Conservation (phyloP, 2,888 invertebrate genomes). For the Metallyticus violacea region DNA sequence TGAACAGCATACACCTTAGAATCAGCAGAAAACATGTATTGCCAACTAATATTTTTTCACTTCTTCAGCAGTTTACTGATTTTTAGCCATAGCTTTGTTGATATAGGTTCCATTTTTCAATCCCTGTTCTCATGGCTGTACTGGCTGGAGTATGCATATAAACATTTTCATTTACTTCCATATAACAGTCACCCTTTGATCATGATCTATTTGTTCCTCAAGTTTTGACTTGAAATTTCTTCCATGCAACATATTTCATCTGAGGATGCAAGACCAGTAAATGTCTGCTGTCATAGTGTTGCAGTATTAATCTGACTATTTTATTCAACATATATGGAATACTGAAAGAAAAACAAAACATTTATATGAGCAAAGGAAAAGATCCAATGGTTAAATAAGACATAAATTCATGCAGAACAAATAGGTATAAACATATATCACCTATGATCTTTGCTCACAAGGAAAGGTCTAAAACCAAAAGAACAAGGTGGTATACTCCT, state of each 20-base stretch:
- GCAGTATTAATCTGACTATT: not conserved
- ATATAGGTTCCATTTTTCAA: not conserved
- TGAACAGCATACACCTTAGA: no score
- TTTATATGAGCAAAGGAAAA: no score
- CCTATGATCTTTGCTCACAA: no score
- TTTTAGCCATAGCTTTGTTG: not conserved
- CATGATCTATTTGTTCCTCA: conserved; percentile 17
- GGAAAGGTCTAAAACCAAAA: no score
- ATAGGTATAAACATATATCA: no score
- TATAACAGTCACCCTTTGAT: conserved; percentile 18
- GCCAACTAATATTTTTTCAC: no score
- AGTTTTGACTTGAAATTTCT: conserved; percentile 9
- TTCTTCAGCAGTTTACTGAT: not conserved
- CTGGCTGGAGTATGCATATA: not conserved
- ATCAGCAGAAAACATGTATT: no score
- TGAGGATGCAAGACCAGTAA: conserved; percentile 9
- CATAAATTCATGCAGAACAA: no score
- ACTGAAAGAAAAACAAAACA: conserved; percentile 3
- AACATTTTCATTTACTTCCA: not conserved
- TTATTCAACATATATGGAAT: conserved; percentile 15
- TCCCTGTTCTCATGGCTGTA: no score
- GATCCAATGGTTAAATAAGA: no score
- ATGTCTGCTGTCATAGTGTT: not conserved
- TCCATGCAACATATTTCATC: conserved; percentile 17
- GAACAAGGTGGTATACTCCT: no score